Percentiles rank a stretch among this genome's conserved stretches.
These are phyloP conservation scores for Branchipolynoe longqiensis DNA, from an alignment of 2,888 invertebrate genomes.

Conservation along the genomic window DNA sequence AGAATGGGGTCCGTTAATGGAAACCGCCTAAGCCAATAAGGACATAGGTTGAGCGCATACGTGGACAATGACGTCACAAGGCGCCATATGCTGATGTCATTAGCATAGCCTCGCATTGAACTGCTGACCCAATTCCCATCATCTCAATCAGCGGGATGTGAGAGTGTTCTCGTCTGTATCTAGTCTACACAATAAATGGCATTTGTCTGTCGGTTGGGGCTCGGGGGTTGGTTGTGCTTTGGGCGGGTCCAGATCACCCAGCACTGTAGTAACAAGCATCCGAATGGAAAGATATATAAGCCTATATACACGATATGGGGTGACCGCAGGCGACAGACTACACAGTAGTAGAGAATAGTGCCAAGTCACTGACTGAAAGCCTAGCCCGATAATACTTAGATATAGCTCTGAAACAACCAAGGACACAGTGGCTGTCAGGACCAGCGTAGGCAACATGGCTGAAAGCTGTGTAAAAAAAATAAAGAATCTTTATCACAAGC, in stretches of 20 bases:
- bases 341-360: slow-evolving; percentile 50
- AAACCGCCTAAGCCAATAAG: slow-evolving; percentile 27
- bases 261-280: no score
- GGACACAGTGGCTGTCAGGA: slow-evolving; percentile 27
- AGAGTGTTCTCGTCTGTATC: not conserved
- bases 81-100: no score
- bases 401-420: slow-evolving; percentile 52
- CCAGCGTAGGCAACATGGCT: no score
- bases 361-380: slow-evolving; percentile 47
- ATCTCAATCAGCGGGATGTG: slow-evolving; percentile 13
- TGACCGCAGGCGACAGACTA: slow-evolving; percentile 23
- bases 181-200: slow-evolving; percentile 27
- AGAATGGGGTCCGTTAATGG: slow-evolving; percentile 13
- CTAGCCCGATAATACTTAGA: slow-evolving; percentile 48
- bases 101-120: slow-evolving; percentile 6
- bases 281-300: slow-evolving; percentile 41
- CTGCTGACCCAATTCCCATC: slow-evolving; percentile 21
- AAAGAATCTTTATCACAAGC: no score
- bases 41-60: slow-evolving; percentile 40
- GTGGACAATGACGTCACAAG: slow-evolving; percentile 49
- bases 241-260: not conserved
- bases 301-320: slow-evolving; percentile 34
- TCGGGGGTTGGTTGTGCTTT: slow-evolving; percentile 11
- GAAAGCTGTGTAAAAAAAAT: not conserved
- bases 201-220: slow-evolving; percentile 21